Conservation (phyloP, 2,113 vertebrate genomes). For the Mungos mungo region DNA sequence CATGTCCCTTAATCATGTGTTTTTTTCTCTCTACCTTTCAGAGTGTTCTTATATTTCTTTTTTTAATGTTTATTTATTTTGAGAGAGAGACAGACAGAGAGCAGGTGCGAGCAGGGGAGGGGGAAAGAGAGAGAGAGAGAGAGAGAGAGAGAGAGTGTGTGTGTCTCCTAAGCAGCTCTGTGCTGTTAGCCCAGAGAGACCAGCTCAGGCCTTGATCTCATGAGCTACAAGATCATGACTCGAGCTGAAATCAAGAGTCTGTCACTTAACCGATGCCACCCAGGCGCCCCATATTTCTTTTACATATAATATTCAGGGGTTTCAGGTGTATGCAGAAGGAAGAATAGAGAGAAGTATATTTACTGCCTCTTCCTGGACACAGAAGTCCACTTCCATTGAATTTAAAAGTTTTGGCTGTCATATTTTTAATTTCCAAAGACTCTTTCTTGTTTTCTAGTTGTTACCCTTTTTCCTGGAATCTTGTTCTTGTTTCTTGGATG, state of each 20-base stretch:
- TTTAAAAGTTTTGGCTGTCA: background rate
- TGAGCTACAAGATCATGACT: too few species aligned
- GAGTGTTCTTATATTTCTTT: background rate
- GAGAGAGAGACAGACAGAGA: too few species aligned
- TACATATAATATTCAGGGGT: background rate
- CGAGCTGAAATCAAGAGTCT: too few species aligned
- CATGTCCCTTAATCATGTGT: background rate
- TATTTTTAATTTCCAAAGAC: background rate
- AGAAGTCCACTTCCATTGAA: background rate
- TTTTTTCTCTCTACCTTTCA: background rate
- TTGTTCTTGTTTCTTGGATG: background rate
- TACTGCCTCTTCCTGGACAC: background rate
- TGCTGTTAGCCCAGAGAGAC: too few species aligned
- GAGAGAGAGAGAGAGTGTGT: too few species aligned
- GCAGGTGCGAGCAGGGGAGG: too few species aligned
- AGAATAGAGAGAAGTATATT: background rate
- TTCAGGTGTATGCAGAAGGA: background rate
- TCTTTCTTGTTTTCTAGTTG: background rate
- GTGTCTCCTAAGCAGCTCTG: too few species aligned
- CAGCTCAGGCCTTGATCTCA: too few species aligned
- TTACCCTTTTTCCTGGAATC: background rate
- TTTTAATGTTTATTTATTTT: too few species aligned
- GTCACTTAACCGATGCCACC: too few species aligned
- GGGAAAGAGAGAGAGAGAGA: too few species aligned
- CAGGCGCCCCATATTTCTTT: background rate